Base-by-base conservation (phyloP, 2,888 invertebrate genomes). In the Patella depressa region DNA sequence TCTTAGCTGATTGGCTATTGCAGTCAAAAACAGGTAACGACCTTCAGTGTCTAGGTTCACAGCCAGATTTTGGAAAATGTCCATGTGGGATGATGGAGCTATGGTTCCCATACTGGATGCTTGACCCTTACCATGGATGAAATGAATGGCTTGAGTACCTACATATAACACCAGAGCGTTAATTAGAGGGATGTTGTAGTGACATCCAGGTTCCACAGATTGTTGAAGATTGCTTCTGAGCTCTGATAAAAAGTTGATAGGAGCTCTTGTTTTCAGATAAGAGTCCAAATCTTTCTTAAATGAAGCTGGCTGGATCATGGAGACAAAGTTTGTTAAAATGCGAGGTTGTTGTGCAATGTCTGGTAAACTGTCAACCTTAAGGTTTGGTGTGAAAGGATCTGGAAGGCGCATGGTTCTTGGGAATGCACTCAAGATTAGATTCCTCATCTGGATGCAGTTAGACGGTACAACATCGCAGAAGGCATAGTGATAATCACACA, bases 401-500 rank as follows among this genome's bases (percentile, higher is more conserved):
- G 99, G 99, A 72, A 99, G 93, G 1, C 98, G 94, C 99, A 99
- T 99, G 90, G 97, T 98, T 73, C 98, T 94, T 14, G 99, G 99
- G 91, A 98, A 99, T 2, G 99, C 99, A 4, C 98, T 98, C 81
- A 99, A 93, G 76, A 99, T 98, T 78, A 99, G 93, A 91, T 99
- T 99, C 74, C 99, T 94, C 97, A 99, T 97, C 91, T 94, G 99
- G 85, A 99, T 98, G 92, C 99, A 99, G 92, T 99, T 99, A 4
- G 99, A 97, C 72, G 99, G 99, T 87, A 99, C 99, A 80, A 97
- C 98, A 92, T 99, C 99, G 92, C 99, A 99, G 93, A 99, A 98
- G 71, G 97, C 97, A 91, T 99, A 99, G 92, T 99, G 98, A 92
- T 98, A 99, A 91, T 99, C 99, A 92, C 99, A 99, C 74, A 99